Percentiles rank a stretch among this genome's conserved stretches.
These are phyloP conservation scores for Hippolais icterina DNA, from an alignment of 2,113 vertebrate genomes.

Conservation along the genomic window DNA sequence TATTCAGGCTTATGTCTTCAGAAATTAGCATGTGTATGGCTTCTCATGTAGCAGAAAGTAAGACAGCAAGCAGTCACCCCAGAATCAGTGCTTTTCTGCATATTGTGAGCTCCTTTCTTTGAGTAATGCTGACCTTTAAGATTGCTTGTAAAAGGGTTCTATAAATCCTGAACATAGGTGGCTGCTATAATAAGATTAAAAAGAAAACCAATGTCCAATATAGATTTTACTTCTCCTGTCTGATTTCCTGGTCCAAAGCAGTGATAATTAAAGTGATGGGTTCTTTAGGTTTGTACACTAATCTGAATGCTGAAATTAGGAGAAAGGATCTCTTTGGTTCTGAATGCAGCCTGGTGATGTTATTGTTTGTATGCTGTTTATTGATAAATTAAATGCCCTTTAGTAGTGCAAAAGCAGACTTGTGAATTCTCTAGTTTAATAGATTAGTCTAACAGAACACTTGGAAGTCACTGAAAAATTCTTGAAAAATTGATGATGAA, in stretches of 20 bases:
- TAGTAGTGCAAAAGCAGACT: neutral
- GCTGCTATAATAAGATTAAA: neutral
- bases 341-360: neutral
- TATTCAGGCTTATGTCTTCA: neutral
- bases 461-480: neutral
- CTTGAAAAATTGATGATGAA: neutral
- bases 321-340: neutral
- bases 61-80: neutral
- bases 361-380: neutral
- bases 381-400: neutral
- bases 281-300: neutral
- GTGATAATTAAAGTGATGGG: neutral
- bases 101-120: neutral
- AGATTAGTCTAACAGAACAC: neutral
- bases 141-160: neutral
- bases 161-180: neutral
- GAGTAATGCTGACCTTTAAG: neutral
- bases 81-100: neutral
- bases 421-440: neutral
- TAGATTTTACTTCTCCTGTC: neutral
- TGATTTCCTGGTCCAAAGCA: neutral
- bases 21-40: neutral
- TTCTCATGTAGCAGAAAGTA: neutral
- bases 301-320: neutral
- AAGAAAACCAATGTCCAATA: neutral